Evolutionary conservation across 1,140 invertebrate genomes (phyloP).

Genomic region (Pachypeltis micranthus): DNA sequence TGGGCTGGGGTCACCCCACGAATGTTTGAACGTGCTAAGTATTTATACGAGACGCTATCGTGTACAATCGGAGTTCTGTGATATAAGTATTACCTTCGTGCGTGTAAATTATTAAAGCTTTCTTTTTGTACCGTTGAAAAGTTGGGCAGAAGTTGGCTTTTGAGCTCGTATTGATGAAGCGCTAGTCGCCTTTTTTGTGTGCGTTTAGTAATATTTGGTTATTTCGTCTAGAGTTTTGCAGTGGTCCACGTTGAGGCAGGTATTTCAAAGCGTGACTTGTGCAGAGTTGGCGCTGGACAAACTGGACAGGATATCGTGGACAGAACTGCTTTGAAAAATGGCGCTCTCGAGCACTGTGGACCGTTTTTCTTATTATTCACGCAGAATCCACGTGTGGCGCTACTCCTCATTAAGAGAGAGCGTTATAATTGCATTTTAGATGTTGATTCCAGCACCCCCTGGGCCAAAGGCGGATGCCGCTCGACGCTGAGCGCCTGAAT

Average conservation of each 20-base stretch:
- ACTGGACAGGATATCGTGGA: too few species aligned
- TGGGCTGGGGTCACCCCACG: not conserved
- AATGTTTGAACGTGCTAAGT: constrained; percentile 1
- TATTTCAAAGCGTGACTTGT: not conserved
- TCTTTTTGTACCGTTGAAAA: not conserved
- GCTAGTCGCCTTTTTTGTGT: not conserved
- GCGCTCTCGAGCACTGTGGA: too few species aligned
- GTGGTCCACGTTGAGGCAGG: not conserved
- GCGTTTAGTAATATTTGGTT: not conserved
- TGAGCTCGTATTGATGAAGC: not conserved
- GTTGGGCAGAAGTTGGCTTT: not conserved
- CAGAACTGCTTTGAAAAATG: too few species aligned
- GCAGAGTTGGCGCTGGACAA: not conserved
- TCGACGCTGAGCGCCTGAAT: too few species aligned
- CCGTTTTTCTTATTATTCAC: too few species aligned
- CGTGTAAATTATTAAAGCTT: constrained; percentile 1
- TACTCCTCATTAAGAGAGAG: too few species aligned
- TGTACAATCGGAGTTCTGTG: not conserved
- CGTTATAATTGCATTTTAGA: too few species aligned
- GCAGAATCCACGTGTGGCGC: too few species aligned
- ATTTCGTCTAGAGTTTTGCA: not conserved
- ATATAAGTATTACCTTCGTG: not conserved
- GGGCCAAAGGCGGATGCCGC: too few species aligned
- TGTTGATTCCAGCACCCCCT: too few species aligned
- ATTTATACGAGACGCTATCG: not conserved